Conservation (phyloP, 2,888 invertebrate genomes). For the Leucania comma region DNA sequence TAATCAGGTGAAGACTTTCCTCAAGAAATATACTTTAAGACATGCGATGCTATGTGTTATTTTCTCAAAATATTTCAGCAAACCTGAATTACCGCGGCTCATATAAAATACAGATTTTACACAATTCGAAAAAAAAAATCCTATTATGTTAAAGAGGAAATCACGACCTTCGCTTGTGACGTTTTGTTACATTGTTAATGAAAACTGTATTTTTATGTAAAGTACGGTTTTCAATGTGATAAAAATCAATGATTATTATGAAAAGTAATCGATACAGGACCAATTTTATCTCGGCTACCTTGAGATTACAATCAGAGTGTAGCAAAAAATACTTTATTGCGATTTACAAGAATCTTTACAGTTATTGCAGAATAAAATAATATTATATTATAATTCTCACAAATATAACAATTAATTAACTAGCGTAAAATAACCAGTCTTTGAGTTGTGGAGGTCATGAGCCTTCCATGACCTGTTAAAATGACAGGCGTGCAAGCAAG, state of each 20-base stretch:
- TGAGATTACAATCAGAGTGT: conserved; percentile 55
- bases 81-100: neutral
- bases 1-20: conserved; percentile 15
- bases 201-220: conserved; percentile 37
- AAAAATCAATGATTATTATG: conserved; percentile 43
- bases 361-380: neutral
- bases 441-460: neutral
- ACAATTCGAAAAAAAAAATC: conserved; percentile 21
- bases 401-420: neutral
- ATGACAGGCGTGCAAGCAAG: too few relatives aligned
- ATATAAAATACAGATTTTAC: neutral
- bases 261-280: conserved; percentile 51
- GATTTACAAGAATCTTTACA: conserved; percentile 15
- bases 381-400: neutral
- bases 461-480: too few relatives aligned
- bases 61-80: neutral
- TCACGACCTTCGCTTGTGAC: conserved; percentile 42
- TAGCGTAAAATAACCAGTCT: neutral
- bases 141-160: conserved; percentile 41
- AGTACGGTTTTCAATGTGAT: conserved; percentile 55
- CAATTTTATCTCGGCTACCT: conserved; percentile 66
- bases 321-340: conserved; percentile 28
- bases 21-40: neutral
- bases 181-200: conserved; percentile 39
- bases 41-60: neutral